Evolutionary conservation across 1,140 invertebrate genomes (phyloP), one percentile per base, ranked within the genome.

Genomic region (Gryon sp.): DNA sequence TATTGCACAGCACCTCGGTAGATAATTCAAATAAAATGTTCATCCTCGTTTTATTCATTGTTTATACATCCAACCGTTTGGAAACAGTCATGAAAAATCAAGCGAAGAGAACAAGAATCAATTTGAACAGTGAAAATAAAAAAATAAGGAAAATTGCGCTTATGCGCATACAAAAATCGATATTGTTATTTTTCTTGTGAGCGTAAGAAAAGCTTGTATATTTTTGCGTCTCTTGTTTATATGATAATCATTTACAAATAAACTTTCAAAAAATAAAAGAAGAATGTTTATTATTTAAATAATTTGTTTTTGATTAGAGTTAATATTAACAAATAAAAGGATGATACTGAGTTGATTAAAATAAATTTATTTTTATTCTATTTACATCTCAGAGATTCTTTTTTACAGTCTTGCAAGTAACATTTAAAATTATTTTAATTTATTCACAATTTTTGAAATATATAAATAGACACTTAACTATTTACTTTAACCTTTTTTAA

Each of bases 161-260:
- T 16, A 45, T 30, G 73, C 48, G 62, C 32, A 53, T 38, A 55
- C 62, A 50, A 52, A 81, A 84, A 66, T 85, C 81, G 81, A 84
- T 86, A 82, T 84, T 86, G 83, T 87, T 85, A 85, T 82, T 86
- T 78, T 86, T 86, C 80, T 80, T 85, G 79, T 81, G 79, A 78
- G 79, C 76, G 82, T 82, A 82, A 85, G 77, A 81, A 79, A 80
- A 86, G 83, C 80, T 86, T 87, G 82, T 87, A 86, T 87, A 85
- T 86, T 86, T 86, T 86, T 86, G 83, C 83, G 85, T 80, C 82
- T 84, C 84, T 85, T 84, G 82, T 85, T 85, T 85, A 81, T 85
- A 85, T 84, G 69, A 84, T 85, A 84, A 85, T 85, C 66, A 84
- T 85, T 84, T 75, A 80, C 66, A 77, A 78, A 80, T 75, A 75